Conservation (phyloP, 2,888 invertebrate genomes). For the Scaptodrosophila latifasciaeformis region DNA sequence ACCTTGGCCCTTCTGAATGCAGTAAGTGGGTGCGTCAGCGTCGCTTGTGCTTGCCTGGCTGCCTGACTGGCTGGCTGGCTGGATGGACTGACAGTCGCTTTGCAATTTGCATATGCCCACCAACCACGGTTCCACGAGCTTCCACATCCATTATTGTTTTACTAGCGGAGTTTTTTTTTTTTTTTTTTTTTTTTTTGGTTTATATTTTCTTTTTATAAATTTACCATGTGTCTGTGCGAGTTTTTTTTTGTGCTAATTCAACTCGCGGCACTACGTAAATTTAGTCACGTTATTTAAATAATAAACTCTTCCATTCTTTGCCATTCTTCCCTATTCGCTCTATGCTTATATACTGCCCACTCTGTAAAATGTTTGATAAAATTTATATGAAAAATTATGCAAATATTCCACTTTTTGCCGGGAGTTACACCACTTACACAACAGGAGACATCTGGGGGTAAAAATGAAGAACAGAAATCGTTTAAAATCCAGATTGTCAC, state of each 20-base stretch:
- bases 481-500: constrained; percentile 1
- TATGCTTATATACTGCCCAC: no score
- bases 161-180: neutral
- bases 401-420: constrained; percentile 22
- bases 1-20: no score
- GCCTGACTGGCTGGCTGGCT: neutral
- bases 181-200: neutral
- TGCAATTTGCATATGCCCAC: neutral
- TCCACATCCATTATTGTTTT: neutral
- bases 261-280: constrained; percentile 47
- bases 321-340: no score
- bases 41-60: no score
- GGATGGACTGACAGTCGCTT: no score
- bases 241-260: constrained; percentile 20
- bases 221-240: constrained; percentile 11
- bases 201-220: neutral
- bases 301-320: constrained; percentile 56
- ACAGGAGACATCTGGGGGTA: no score
- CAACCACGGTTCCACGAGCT: neutral
- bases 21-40: no score
- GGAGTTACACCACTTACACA: neutral
- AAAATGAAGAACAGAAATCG: no score
- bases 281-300: constrained; percentile 68
- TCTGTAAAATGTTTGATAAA: neutral
- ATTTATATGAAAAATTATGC: constrained; percentile 45